phyloP scores from a whole-genome alignment of 2,888 invertebrate genomes.

The Herminia tarsipennalis region DNA sequence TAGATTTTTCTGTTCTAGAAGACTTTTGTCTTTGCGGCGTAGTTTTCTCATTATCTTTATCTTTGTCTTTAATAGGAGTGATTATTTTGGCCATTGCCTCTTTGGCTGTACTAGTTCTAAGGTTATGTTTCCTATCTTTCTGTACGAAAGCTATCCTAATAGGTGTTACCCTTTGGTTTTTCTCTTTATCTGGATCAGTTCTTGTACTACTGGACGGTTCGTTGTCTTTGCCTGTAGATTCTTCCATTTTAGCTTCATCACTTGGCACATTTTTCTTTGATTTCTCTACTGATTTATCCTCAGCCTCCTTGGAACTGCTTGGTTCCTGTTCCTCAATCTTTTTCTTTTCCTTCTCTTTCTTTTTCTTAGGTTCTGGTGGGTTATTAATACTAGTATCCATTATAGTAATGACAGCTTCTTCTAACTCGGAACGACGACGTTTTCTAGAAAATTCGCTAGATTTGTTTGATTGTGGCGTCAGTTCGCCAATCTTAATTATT shows the following conservation, averaged over 20 bases:
- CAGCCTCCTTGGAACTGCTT: conserved; percentile 33
- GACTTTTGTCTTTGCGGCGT: conserved; percentile 35
- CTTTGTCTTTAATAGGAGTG: conserved; percentile 28
- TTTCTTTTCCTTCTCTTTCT: conserved; percentile 25
- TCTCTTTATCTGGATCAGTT: conserved; percentile 36
- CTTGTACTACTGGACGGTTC: conserved; percentile 41
- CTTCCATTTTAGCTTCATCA: conserved; percentile 9
- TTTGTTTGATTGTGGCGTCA: conserved; percentile 4
- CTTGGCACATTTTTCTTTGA: conserved; percentile 14
- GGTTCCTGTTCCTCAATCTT: conserved; percentile 30
- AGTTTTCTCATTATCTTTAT: conserved; percentile 30
- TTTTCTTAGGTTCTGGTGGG: conserved; percentile 52
- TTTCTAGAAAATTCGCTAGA: conserved; percentile 51
- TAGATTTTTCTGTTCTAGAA: conserved; percentile 28
- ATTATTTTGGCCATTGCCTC: conserved; percentile 37
- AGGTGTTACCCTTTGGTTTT: conserved; percentile 48
- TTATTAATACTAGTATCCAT: conserved; percentile 50
- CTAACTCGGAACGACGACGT: conserved; percentile 68
- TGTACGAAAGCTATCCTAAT: conserved; percentile 55
- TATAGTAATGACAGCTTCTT: conserved; percentile 64
- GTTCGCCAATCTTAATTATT: background rate
- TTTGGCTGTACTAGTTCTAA: conserved; percentile 40
- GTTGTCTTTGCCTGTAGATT: conserved; percentile 31
- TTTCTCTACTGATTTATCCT: conserved; percentile 23
- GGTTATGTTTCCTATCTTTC: conserved; percentile 45